Conservation (phyloP, 1,140 invertebrate genomes). For the Dinoponera quadriceps region DNA sequence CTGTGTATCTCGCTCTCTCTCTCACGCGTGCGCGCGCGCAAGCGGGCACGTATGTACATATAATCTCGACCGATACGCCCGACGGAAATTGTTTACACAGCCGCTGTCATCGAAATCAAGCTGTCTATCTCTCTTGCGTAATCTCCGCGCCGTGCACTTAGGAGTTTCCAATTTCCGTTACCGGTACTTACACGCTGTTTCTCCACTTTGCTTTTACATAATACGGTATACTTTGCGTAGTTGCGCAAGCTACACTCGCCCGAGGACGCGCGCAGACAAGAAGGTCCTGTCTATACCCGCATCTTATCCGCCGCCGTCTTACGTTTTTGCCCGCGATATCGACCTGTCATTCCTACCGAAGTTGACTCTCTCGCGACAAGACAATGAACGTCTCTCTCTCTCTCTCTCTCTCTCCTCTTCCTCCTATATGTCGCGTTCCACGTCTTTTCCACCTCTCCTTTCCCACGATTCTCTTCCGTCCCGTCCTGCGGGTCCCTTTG, state of each 20-base stretch:
- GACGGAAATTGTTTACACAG: constrained; percentile 35
- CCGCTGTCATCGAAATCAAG: constrained; percentile 36
- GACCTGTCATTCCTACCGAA: constrained; percentile 47
- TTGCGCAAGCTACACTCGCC: constrained; percentile 38
- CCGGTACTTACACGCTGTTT: constrained; percentile 50
- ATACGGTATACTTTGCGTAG: constrained; percentile 54
- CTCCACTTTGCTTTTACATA: constrained; percentile 46
- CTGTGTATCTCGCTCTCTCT: too few species aligned
- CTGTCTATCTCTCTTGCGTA: constrained; percentile 22
- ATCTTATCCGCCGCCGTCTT: constrained; percentile 26
- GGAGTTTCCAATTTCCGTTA: constrained; percentile 55
- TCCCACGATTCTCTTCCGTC: not conserved
- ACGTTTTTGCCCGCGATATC: constrained; percentile 53
- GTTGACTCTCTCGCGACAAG: constrained; percentile 42
- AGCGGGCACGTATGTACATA: not conserved
- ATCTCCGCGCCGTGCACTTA: constrained; percentile 40
- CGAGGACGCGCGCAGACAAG: constrained; percentile 18
- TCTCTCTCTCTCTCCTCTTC: not conserved
- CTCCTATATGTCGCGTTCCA: not conserved
- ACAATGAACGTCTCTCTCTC: constrained; percentile 39
- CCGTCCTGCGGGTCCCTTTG: constrained; percentile 48
- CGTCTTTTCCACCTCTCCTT: not conserved
- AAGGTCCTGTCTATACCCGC: constrained; percentile 29
- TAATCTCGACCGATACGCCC: constrained; percentile 29
- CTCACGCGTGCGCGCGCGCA: not conserved